phyloP scores from a whole-genome alignment of 2,113 vertebrate genomes.

The Psilopsiagon aurifrons region DNA sequence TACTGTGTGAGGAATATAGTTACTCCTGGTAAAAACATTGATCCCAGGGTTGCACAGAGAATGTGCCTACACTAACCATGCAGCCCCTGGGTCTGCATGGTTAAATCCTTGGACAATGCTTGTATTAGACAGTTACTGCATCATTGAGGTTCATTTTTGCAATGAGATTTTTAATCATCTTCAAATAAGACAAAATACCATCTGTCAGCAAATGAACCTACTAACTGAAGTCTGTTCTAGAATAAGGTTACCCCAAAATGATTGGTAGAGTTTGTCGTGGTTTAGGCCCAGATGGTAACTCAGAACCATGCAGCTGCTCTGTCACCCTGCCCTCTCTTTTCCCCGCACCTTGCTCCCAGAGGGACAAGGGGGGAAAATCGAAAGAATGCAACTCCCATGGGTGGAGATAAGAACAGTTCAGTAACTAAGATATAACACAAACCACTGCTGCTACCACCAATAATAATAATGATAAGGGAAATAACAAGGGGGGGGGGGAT shows the following conservation, averaged over 20 bases:
- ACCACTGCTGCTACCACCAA: background rate
- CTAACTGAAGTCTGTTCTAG: background rate
- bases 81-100: background rate
- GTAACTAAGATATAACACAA: background rate
- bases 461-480: background rate
- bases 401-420: too few relatives aligned
- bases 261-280: background rate
- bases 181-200: background rate
- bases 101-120: background rate
- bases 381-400: too few relatives aligned
- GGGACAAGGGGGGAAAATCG: background rate
- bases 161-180: background rate
- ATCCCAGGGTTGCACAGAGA: too few relatives aligned
- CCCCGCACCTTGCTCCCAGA: background rate
- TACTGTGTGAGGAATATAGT: background rate
- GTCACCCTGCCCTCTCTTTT: background rate
- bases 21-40: background rate
- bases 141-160: background rate
- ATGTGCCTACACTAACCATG: rapidly evolving
- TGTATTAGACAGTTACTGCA: background rate
- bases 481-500: background rate
- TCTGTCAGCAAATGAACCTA: background rate
- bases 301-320: background rate
- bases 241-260: background rate
- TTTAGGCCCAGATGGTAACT: background rate